phyloP scores from a whole-genome alignment of 35 echinoderm and acorn worm species.

The Acanthaster planci region DNA sequence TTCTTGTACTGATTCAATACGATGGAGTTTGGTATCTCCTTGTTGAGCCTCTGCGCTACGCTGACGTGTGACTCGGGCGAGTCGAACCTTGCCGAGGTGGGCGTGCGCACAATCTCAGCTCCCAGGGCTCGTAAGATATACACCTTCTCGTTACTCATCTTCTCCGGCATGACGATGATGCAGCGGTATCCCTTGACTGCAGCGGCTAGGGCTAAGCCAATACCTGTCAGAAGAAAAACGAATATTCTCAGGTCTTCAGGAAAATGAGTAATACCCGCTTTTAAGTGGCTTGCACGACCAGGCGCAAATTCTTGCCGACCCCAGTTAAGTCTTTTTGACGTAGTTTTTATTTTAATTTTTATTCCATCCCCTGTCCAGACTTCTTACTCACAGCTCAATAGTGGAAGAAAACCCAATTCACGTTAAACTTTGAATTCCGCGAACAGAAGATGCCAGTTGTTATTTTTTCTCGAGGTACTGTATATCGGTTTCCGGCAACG shows the following conservation, averaged over 20 bases:
- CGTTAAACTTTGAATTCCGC: no score
- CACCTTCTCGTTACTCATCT: conserved; percentile 97
- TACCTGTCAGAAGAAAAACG: conserved; percentile 38
- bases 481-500: no score
- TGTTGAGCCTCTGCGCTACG: conserved; percentile 75
- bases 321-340: no score
- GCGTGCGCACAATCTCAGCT: conserved; percentile 93
- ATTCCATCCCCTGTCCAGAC: no score
- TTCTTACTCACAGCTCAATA: no score
- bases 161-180: conserved; percentile 97
- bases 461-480: no score
- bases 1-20: conserved; percentile 91
- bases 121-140: conserved; percentile 83
- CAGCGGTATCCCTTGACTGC: conserved; percentile 97
- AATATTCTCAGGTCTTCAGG: neutral
- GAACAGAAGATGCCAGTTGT: no score
- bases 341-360: no score
- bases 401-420: no score
- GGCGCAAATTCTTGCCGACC: no score
- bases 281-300: no score
- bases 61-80: conserved; percentile 89
- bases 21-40: conserved; percentile 84
- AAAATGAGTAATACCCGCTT: neutral
- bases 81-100: conserved; percentile 81
- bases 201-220: conserved; percentile 84